phyloP scores from a whole-genome alignment of 2,888 invertebrate genomes.

The Ditula angustiorana region DNA sequence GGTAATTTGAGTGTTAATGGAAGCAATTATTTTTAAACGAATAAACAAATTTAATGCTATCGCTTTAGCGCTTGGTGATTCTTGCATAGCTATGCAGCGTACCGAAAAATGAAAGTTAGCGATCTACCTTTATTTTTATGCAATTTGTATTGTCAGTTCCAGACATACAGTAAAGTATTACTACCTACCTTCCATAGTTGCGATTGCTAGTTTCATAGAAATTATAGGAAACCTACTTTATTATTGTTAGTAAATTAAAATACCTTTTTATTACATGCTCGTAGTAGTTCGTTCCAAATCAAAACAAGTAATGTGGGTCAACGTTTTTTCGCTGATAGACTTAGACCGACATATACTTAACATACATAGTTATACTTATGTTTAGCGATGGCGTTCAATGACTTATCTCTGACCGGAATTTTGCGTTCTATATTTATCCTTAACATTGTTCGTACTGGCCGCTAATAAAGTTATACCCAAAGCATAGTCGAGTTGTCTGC shows the following conservation, averaged over 20 bases:
- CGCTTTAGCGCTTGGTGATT: constrained; percentile 19
- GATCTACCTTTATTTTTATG: no score
- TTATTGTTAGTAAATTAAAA: not conserved
- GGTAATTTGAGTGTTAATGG: not conserved
- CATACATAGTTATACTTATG: constrained; percentile 6
- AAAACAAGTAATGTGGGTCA: constrained; percentile 14
- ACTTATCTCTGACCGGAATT: constrained; percentile 32
- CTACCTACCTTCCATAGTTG: not conserved
- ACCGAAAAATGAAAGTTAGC: not conserved
- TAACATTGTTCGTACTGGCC: constrained; percentile 4
- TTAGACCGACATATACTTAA: no score
- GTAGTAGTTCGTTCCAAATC: not conserved
- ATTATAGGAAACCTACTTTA: not conserved
- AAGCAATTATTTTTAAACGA: constrained; percentile 9
- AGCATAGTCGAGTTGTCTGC: not conserved
- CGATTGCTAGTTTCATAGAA: not conserved
- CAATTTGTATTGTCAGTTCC: no score
- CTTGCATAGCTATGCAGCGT: constrained; percentile 11
- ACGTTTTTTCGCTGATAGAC: constrained; percentile 13
- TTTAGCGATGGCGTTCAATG: constrained; percentile 8
- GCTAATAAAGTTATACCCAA: not conserved
- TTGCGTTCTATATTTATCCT: constrained; percentile 8
- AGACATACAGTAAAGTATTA: no score
- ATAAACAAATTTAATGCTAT: constrained; percentile 27
- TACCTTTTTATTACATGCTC: not conserved